These are phyloP conservation scores for Trimorus sp. DNA, from an alignment of 2,888 invertebrate genomes.

Conservation along the genomic window DNA sequence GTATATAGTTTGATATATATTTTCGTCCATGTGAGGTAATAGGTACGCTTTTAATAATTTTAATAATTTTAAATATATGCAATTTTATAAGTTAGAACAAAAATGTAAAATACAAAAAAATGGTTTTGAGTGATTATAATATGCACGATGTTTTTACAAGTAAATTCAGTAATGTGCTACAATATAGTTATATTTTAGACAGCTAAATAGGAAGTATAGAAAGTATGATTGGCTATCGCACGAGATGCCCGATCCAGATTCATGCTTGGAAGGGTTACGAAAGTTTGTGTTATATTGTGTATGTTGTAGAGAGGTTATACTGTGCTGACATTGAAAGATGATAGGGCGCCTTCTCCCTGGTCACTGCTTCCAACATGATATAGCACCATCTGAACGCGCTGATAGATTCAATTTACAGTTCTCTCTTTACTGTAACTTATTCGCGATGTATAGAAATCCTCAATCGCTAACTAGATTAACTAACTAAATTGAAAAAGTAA, in stretches of 20 bases:
- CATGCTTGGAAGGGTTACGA: conserved; percentile 67
- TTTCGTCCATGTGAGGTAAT: no score
- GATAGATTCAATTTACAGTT: conserved; percentile 81
- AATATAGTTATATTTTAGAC: conserved; percentile 51
- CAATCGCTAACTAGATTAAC: conserved; percentile 5
- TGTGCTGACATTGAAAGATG: conserved; percentile 80
- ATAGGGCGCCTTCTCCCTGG: conserved; percentile 78
- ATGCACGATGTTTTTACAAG: no score
- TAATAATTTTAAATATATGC: no score
- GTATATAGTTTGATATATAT: no score
- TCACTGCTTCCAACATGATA: conserved; percentile 79
- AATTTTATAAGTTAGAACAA: no score
- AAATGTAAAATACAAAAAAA: no score
- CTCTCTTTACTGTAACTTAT: conserved; percentile 49
- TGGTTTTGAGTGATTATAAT: no score
- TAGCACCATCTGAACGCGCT: conserved; percentile 80
- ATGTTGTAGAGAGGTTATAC: conserved; percentile 69
- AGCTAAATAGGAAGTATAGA: conserved; percentile 69
- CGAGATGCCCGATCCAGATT: conserved; percentile 60
- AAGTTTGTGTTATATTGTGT: conserved; percentile 69
- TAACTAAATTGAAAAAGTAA: conserved; percentile 14
- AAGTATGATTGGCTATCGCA: conserved; percentile 73
- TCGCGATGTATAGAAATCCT: conserved; percentile 34
- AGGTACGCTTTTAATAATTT: no score
- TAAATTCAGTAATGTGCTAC: background rate